phyloP scores from a whole-genome alignment of 2,113 vertebrate genomes.

The Oryzias celebensis region DNA sequence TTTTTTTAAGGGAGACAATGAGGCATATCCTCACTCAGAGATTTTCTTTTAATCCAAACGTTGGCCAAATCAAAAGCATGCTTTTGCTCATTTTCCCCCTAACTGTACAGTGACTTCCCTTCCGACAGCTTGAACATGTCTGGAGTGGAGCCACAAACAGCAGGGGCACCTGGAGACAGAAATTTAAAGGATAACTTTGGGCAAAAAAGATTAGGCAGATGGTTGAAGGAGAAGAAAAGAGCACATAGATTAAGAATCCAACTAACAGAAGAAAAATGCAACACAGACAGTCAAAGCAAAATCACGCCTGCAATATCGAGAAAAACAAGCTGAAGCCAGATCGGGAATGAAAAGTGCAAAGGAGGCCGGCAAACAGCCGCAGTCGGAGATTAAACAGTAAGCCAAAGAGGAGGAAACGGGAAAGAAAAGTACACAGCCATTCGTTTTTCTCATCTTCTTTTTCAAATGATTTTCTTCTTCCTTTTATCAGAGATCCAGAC shows the following conservation, averaged over 20 bases:
- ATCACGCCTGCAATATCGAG: slow-evolving; percentile 43
- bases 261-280: slow-evolving; percentile 10
- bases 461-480: slow-evolving; percentile 50
- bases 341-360: slow-evolving; percentile 36
- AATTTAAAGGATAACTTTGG: not conserved
- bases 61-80: too few species aligned
- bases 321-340: slow-evolving; percentile 40
- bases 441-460: slow-evolving; percentile 42
- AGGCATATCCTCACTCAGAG: too few species aligned
- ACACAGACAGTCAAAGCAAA: slow-evolving; percentile 21
- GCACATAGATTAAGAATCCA: not conserved
- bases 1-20: too few species aligned
- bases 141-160: too few species aligned
- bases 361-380: slow-evolving; percentile 42
- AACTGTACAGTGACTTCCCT: too few species aligned
- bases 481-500: slow-evolving; percentile 50
- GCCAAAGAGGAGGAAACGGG: slow-evolving; percentile 38
- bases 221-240: not conserved
- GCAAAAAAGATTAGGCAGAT: not conserved
- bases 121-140: too few species aligned
- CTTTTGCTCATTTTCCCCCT: too few species aligned
- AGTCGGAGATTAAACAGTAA: slow-evolving; percentile 56
- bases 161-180: too few species aligned
- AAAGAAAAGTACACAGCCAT: slow-evolving; percentile 51
- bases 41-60: too few species aligned